A percentile compares a stretch with the other conserved stretches of the same genome.
phyloP scores from a whole-genome alignment of 2,797 vertebrate species.

The Enteromius anoplus region DNA sequence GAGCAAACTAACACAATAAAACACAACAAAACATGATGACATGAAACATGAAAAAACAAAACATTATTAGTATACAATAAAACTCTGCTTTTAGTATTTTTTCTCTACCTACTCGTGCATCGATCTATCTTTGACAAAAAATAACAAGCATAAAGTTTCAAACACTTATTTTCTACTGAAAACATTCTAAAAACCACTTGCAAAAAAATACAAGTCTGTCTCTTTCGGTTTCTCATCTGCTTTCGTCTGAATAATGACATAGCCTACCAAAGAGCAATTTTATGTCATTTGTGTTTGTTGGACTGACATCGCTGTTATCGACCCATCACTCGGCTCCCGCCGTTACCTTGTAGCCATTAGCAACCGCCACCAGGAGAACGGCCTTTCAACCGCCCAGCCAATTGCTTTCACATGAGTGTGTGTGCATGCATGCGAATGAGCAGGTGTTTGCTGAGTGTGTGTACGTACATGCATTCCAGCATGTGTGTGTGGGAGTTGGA shows the following conservation, averaged over 20 bases:
- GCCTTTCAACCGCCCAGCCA: conserved; percentile 47
- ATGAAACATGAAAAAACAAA: too few species aligned
- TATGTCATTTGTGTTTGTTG: conserved; percentile 21
- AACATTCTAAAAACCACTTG: neutral
- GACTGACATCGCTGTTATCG: conserved; percentile 47
- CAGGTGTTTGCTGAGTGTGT: conserved; percentile 33
- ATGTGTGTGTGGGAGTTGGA: conserved; percentile 32
- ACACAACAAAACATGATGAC: too few species aligned
- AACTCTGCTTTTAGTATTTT: neutral
- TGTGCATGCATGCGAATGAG: conserved; percentile 53
- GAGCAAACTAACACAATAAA: too few species aligned
- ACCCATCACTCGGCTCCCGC: conserved; percentile 29
- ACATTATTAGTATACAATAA: neutral
- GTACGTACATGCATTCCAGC: conserved; percentile 45
- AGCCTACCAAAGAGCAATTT: conserved; percentile 10
- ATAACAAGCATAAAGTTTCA: neutral
- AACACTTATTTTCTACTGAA: neutral
- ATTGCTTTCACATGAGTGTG: conserved; percentile 49
- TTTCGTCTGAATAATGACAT: conserved; percentile 14
- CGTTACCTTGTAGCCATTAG: conserved; percentile 60
- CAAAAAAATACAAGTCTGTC: neutral
- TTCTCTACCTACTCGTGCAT: neutral
- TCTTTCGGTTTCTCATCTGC: neutral
- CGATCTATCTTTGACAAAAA: neutral
- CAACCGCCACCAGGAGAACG: conserved; percentile 54